Evolutionary conservation across 92 coral and sea anemone species (phyloP), one percentile per base, ranked within the genome.

Genomic region (Zoanthus solanderi): DNA sequence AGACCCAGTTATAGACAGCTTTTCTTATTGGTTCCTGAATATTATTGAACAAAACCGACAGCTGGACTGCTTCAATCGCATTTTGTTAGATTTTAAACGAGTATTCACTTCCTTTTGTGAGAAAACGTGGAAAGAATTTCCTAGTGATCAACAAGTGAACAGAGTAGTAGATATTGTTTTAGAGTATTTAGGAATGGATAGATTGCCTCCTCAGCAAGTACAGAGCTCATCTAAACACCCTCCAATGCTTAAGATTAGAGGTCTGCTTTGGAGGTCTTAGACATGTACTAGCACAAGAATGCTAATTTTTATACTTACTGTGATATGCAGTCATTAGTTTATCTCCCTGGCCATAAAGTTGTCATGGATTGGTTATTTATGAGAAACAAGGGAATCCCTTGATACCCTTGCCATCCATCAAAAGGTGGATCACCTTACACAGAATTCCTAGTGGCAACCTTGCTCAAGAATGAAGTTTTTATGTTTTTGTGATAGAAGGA

Each of bases 11-110:
- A 2, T 76, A 15, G 50, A 81, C 14, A 85, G 79, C 13, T 88
- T 88, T 73, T 85, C 76, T 2, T 81, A 88, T 23, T 88, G 91
- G 91, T 82, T 88, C 29, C 82, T 88, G 58, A 88, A 88, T 71
- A 88, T 88, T 45, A 82, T 88, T 13, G 91, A 88, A 47, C 91
- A 88, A 61, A 88, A 88, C 37, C 52, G 88, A 71, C 72, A 82
- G 0, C 75, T 80, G 47, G 87, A 67, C 28, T 88, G 88, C 37
- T 88, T 88, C 16, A 54, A 17, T 13, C 74, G 88, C 18, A 52
- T 88, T 72, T 76, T 88, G 80, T 68, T 88, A n/a, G 87, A 88
- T 15, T 72, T 88, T 7, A 61, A 34, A 72, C 58, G 77, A 31
- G 57, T 60, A 5, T 73, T 87, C 9, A 7, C 15, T 2, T 53